Evolutionary conservation across 1,140 invertebrate genomes (phyloP), one percentile per base, ranked within the genome.

Genomic region (Drosophila sp.): DNA sequence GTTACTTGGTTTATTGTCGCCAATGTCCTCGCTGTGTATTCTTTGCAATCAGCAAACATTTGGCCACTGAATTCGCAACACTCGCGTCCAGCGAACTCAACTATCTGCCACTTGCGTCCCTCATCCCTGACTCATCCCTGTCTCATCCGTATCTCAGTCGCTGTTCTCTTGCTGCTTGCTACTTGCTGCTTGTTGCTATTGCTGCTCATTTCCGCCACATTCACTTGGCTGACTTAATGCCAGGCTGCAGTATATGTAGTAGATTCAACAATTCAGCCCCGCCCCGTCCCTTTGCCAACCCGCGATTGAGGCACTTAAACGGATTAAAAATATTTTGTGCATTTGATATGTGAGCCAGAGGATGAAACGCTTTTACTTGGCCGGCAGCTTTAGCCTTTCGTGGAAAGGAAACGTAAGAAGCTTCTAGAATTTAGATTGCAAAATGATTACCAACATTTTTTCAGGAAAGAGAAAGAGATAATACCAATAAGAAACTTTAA

Each of bases 291-390:
- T 4, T 7, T 27, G 11, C 6, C 7, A 34, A 7, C 27, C 29
- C 40, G 54, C 41, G 57, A 53, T 63, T 72, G 43, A 51, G 78
- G 69, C 84, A 89, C 83, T 89, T 89, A 89, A 89, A 89, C 73
- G 83, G 83, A 89, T 89, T 89, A 89, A 89, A 89, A 89, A 89
- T 89, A 89, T 89, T 89, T 89, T 78, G 72, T 89, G 82, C 84
- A 89, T 89, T 83, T 77, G 84, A 89, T 89, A 83, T 87, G 83
- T 83, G 83, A 67, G 76, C 51, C 58, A 63, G 72, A 14, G 74
- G 76, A 86, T 74, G 45, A 70, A 74, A 70, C 57, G 72, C 57
- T 74, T 74, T 74, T 70, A 74, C 50, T 63, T 56, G 53, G 13
- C 6, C n/a, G 9, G 18, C 43, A 59, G 25, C 29, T 9, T 29